Percentiles rank a stretch among this genome's conserved stretches.
These are phyloP conservation scores for Triplophysa dalaica DNA, from an alignment of 2,113 vertebrate genomes.

Conservation along the genomic window DNA sequence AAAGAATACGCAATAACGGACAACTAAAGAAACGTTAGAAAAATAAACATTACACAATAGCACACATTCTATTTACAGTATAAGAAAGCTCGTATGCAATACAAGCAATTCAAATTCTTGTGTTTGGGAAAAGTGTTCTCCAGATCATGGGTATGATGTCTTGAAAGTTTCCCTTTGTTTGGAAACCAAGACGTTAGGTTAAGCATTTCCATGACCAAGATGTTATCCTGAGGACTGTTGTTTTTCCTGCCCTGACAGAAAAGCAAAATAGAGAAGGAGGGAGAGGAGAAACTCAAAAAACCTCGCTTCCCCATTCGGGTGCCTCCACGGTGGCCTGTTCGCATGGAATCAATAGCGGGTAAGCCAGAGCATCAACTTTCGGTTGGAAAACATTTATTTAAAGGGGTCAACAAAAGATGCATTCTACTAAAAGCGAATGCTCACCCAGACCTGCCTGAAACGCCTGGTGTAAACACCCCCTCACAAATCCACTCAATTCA, in stretches of 20 bases:
- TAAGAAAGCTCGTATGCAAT: too few relatives aligned
- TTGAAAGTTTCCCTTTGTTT: not conserved
- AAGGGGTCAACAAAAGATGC: too few relatives aligned
- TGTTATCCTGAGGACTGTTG: not conserved
- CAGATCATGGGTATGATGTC: not conserved
- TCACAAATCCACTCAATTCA: too few relatives aligned
- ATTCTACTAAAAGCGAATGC: too few relatives aligned
- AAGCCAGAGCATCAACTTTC: slow-evolving; percentile 50
- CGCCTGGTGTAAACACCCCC: too few relatives aligned
- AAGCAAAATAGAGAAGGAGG: slow-evolving; percentile 91
- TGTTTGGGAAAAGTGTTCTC: not conserved
- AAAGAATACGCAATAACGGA: too few relatives aligned
- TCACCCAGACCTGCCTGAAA: too few relatives aligned
- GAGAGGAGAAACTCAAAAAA: slow-evolving; percentile 91
- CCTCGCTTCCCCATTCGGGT: slow-evolving; percentile 88
- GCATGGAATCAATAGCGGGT: slow-evolving; percentile 86
- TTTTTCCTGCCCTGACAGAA: slow-evolving; percentile 66
- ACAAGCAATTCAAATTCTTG: too few relatives aligned
- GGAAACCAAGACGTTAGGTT: not conserved
- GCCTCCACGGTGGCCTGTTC: slow-evolving; percentile 85
- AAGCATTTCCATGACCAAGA: not conserved
- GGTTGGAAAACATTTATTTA: not conserved
- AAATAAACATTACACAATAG: too few relatives aligned
- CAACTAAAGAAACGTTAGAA: too few relatives aligned
- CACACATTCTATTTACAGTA: too few relatives aligned